These are phyloP conservation scores for Himalopsyche japonica DNA, from an alignment of 2,888 invertebrate species.

Conservation along the genomic window DNA sequence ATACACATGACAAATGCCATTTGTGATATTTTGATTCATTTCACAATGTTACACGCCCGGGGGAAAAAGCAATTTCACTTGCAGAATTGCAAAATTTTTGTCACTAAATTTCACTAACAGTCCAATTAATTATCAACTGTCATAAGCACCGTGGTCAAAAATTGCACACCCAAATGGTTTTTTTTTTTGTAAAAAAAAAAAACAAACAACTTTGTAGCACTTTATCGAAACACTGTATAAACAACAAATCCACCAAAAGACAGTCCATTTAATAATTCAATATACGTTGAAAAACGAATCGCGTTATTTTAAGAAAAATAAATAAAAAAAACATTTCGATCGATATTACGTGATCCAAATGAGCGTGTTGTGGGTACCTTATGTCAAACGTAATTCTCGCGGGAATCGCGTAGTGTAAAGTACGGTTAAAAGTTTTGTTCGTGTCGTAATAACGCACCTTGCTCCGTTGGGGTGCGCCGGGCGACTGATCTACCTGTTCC, in stretches of 20 bases:
- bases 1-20: neutral
- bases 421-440: neutral
- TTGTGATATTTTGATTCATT: neutral
- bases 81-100: neutral
- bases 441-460: conserved; percentile 61
- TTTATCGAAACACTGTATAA: neutral
- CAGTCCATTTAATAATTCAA: neutral
- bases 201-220: neutral
- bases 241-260: neutral
- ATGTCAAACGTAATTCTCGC: neutral
- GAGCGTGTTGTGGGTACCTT: neutral
- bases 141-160: neutral
- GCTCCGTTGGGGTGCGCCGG: conserved; percentile 59
- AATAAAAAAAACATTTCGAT: neutral
- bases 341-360: neutral
- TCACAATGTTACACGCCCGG: neutral
- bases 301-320: no score
- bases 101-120: neutral
- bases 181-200: no score
- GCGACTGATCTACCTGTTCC: conserved; percentile 60
- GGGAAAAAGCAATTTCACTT: neutral
- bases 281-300: neutral
- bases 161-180: neutral
- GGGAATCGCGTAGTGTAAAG: neutral
- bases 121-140: neutral